These are phyloP conservation scores for Kuschelorhynchus macadamiae DNA, from an alignment of 2,888 invertebrate species.

Conservation along the genomic window DNA sequence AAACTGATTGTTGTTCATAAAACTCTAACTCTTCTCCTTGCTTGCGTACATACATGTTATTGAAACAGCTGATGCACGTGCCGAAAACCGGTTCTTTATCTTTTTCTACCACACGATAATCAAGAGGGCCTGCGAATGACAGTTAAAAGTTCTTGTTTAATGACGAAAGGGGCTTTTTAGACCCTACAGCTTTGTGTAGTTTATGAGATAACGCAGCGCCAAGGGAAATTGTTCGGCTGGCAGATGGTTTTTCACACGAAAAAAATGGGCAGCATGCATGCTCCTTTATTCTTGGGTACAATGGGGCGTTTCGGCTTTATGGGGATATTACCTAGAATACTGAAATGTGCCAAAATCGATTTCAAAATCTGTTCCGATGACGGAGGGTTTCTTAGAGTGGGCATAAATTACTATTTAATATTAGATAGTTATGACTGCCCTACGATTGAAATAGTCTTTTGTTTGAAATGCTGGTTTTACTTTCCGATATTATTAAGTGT, in stretches of 20 bases:
- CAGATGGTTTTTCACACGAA: constrained; percentile 47
- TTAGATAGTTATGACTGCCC: too few relatives aligned
- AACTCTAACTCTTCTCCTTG: constrained; percentile 24
- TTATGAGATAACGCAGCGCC: constrained; percentile 29
- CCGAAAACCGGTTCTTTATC: constrained; percentile 39
- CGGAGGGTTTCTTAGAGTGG: too few relatives aligned
- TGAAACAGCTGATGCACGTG: constrained; percentile 46
- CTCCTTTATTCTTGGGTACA: constrained; percentile 13
- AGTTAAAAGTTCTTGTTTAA: constrained; percentile 45
- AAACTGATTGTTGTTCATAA: constrained; percentile 21
- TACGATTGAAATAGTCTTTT: too few relatives aligned
- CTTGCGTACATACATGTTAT: constrained; percentile 6
- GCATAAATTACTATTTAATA: too few relatives aligned
- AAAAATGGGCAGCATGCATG: constrained; percentile 21
- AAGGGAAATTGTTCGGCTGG: constrained; percentile 32
- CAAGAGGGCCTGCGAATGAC: constrained; percentile 19
- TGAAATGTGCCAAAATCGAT: background rate
- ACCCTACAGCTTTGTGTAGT: constrained; percentile 16
- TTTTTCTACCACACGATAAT: constrained; percentile 15
- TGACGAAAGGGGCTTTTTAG: constrained; percentile 31
- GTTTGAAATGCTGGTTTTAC: too few relatives aligned
- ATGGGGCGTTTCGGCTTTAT: constrained; percentile 14
- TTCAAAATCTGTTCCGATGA: too few relatives aligned
- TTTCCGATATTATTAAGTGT: too few relatives aligned
- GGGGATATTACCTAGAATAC: constrained; percentile 4